These are phyloP conservation scores for Prunella himalayana DNA, from an alignment of 2,113 vertebrate species.

Conservation along the genomic window DNA sequence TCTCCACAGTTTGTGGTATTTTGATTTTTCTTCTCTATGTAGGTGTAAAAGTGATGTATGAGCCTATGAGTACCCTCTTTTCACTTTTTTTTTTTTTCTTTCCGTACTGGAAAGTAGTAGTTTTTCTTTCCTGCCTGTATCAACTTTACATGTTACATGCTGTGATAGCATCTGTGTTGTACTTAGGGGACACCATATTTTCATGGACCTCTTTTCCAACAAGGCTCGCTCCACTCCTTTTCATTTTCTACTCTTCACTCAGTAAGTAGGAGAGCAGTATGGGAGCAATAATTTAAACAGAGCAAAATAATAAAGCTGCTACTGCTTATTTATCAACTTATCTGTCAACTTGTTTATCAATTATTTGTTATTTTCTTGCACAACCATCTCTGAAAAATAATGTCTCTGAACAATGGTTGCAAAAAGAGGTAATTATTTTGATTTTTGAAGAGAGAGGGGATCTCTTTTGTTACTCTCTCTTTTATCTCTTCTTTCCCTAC, in stretches of 20 bases:
- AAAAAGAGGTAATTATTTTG: neutral
- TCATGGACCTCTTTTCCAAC: neutral
- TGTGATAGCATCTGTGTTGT: neutral
- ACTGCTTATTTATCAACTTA: neutral
- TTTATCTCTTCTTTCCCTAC: neutral
- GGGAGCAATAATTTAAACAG: neutral
- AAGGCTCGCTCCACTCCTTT: neutral
- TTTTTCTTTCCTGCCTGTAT: neutral
- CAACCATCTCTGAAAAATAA: neutral
- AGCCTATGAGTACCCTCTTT: neutral
- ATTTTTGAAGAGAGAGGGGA: neutral
- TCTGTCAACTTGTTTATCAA: neutral
- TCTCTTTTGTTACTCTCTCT: neutral
- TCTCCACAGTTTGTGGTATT: neutral
- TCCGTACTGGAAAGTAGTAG: neutral
- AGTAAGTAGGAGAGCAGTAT: neutral
- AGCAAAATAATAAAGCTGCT: neutral
- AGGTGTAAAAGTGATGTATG: neutral
- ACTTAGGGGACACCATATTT: neutral
- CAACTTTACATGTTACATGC: neutral
- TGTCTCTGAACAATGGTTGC: neutral
- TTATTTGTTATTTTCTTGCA: neutral
- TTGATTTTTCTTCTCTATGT: neutral
- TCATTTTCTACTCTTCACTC: neutral
- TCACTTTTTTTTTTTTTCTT: neutral